Evolutionary conservation across 2,888 invertebrate genomes (phyloP).

Genomic region (Drosophila paucipuncta): DNA sequence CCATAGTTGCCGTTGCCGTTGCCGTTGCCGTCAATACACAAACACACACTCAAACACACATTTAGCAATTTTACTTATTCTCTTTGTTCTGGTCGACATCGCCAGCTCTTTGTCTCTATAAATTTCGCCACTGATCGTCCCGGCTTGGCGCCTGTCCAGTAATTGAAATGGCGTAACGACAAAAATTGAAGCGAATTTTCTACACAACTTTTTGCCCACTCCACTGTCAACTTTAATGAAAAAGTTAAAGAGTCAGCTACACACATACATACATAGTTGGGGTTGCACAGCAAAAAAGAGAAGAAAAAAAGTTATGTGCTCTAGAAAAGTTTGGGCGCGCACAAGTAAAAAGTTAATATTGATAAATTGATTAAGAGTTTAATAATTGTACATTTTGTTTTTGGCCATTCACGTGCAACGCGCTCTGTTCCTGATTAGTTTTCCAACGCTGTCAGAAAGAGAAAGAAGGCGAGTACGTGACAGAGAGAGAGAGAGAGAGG

Average conservation of each 20-base stretch:
- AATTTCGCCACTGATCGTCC: constrained; percentile 74
- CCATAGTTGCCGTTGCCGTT: constrained; percentile 25
- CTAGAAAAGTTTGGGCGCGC: constrained; percentile 51
- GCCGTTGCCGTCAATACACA: constrained; percentile 19
- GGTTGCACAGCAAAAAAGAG: constrained; percentile 4
- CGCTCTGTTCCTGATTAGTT: constrained; percentile 54
- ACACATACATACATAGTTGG: background rate
- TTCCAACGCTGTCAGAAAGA: constrained; percentile 6
- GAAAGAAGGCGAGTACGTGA: background rate
- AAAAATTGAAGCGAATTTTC: constrained; percentile 70
- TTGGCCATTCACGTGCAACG: constrained; percentile 49
- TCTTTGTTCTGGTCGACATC: constrained; percentile 63
- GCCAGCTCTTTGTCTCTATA: constrained; percentile 71
- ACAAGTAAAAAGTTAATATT: constrained; percentile 78
- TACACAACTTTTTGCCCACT: constrained; percentile 16
- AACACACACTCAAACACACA: constrained; percentile 7
- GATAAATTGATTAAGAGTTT: constrained; percentile 81
- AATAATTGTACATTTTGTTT: constrained; percentile 70
- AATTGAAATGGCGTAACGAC: constrained; percentile 82
- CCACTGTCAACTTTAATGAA: constrained; percentile 52
- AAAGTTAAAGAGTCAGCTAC: constrained; percentile 69
- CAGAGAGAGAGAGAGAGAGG: background rate
- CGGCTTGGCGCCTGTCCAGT: constrained; percentile 73
- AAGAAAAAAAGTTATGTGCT: constrained; percentile 34
- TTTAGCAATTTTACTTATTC: constrained; percentile 70